phyloP scores from a whole-genome alignment of 2,113 vertebrate species.

The Platichthys flesus region DNA sequence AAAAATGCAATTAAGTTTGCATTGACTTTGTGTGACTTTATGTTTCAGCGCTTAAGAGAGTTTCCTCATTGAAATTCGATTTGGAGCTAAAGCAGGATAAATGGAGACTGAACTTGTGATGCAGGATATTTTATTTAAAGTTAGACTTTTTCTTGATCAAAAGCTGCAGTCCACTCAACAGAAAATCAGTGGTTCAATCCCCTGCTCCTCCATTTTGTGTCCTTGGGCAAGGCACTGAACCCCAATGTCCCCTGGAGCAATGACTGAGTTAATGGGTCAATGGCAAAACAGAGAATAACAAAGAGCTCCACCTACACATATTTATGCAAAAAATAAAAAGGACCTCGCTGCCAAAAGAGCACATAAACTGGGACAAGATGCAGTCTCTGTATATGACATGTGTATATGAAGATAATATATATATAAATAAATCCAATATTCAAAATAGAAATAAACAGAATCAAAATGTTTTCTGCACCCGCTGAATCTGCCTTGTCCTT shows the following conservation, averaged over 20 bases:
- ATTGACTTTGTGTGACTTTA: background rate
- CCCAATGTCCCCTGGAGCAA: background rate
- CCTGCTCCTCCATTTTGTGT: background rate
- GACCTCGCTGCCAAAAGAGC: too few species aligned
- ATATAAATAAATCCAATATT: too few species aligned
- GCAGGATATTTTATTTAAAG: background rate
- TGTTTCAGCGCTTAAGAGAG: background rate
- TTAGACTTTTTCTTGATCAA: background rate
- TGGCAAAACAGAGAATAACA: background rate
- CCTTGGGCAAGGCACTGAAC: background rate
- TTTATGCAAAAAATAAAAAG: too few species aligned
- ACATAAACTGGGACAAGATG: too few species aligned
- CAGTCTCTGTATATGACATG: too few species aligned
- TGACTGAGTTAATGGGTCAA: background rate
- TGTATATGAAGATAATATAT: too few species aligned
- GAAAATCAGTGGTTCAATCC: too few species aligned
- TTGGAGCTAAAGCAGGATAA: background rate
- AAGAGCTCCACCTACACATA: too few species aligned
- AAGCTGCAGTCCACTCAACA: background rate
- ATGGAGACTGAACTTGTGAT: background rate
- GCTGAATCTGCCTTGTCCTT: conserved; percentile 18
- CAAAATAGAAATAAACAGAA: too few species aligned
- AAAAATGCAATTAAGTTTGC: background rate
- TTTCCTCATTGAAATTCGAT: background rate
- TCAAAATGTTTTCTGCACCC: background rate